Evolutionary conservation across 2,797 vertebrate genomes (phyloP), one percentile per base, ranked within the genome.

Genomic region (Enteromius mattozi): DNA sequence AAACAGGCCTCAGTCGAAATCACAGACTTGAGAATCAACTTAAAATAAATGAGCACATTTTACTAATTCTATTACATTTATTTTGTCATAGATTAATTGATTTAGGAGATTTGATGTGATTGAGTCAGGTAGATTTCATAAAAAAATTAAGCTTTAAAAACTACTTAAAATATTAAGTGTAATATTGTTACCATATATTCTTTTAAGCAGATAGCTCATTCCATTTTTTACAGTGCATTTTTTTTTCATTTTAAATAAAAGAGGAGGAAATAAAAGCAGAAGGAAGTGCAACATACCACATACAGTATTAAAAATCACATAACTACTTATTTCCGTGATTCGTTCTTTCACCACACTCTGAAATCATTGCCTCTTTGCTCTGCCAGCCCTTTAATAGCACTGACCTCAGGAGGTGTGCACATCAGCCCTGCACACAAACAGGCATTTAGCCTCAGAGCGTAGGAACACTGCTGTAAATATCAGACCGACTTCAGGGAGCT

Each of bases 401-500:
- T 33, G 17, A 14, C 47, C 80, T 61, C 49, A 24, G 6, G 86
- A 78, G 81, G 8, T 3, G 8, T 14, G 51, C 30, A 65, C 14
- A 9, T 81, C 30, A 66, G 33, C 27, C 33, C 42, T 49, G 63
- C 75, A 75, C 56, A 37, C 30, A 56, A 54, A 33, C 42, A 47
- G 65, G 4, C 77, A 45, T 69, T 81, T 78, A 49, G 45, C 77
- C 71, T 74, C 33, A 8, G 49, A 63, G 78, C n/a, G 6, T 51
- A 47, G 68, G 19, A 56, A 79, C 78, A 70, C n/a, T 24, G 54
- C 35, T 59, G 63, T 81, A 81, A 81, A 86, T 81, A 84, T 42
- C 13, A 82, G 51, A 35, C 49, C 19, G 82, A 84, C 82, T 86
- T 45, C 56, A 69, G 80, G 72, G 84, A 83, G 24, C 56, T 37